Base-by-base conservation (phyloP, 2,113 vertebrate species). In the Pelodiscus sinensis region DNA sequence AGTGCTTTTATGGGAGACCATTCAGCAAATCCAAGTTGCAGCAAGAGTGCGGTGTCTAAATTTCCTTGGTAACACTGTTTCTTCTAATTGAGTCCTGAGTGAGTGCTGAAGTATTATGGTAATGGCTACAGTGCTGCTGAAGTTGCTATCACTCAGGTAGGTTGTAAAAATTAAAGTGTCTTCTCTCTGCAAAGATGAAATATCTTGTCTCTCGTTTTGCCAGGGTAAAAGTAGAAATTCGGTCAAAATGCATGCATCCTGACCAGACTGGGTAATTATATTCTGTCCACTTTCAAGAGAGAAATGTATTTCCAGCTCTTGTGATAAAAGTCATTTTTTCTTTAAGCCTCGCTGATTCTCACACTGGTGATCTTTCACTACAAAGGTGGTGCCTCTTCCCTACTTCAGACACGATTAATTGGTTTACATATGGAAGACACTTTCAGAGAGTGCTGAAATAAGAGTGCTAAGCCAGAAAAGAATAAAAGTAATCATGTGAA, bases 201-300 rank as follows among this genome's bases (percentile, higher is more conserved):
- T 5, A 50, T 25, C 75, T 0, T 0, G 8, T 21, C 44, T 68
- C 2, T 1, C 52, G 44, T 82, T 35, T 31, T 35, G 15, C 8
- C 58, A 4, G 5, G 71, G 5, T 35, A 55, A 44, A 85, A 85
- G 35, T 1, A 8, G 24, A 3, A 0, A 52, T 11, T 4, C 3
- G 14, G 1, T 4, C 9, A 21, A 51, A 62, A 71, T 24, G 6
- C 0, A 2, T 1, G 11, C 2, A 18, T 35, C 2, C 9, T 35
- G 84, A 6, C 52, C 44, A 1, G 12, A 1, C 44, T 50, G 51
- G 31, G 0, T 35, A 50, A 15, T 35, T 14, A 62, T 0, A 0
- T 14, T 29, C 35, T 38, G 38, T 2, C 35, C 9, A 2, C 62
- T 68, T 68, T 68, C 31, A 68, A 68, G 65, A 7, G 15, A 68